Conservation (phyloP, 2,888 invertebrate species). For the Agonopterix arenella region DNA sequence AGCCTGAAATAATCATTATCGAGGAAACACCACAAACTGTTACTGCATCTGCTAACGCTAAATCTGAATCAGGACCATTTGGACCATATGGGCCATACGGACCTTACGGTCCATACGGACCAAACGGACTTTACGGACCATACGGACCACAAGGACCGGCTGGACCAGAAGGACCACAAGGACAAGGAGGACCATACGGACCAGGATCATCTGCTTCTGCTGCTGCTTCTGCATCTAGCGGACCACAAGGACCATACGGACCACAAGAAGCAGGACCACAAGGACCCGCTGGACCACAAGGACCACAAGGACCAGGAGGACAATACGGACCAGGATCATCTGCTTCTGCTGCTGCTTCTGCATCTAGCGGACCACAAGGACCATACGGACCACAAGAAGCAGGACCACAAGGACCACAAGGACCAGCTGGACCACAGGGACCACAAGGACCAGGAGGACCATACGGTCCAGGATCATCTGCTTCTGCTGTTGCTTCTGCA, state of each 20-base stretch:
- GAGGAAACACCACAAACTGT: not conserved
- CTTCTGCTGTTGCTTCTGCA: not conserved
- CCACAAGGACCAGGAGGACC: not conserved
- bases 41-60: slow-evolving; percentile 3
- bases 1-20: no score
- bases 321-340: not conserved
- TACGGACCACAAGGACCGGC: not conserved
- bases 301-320: not conserved
- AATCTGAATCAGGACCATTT: not conserved
- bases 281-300: no score
- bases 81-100: not conserved
- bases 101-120: slow-evolving; percentile 3
- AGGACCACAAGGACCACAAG: slow-evolving; percentile 1
- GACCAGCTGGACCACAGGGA: slow-evolving; percentile 1
- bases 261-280: not conserved
- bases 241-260: slow-evolving; percentile 1
- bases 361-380: slow-evolving; percentile 6
- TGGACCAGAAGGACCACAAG: not conserved
- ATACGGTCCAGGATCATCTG: not conserved
- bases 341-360: not conserved
- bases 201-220: no score
- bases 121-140: not conserved
- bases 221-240: no score
- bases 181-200: not conserved
- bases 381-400: slow-evolving; percentile 5